Evolutionary conservation across 2,797 vertebrate genomes (phyloP).

Genomic region (Odontamblyopus lacepedii): DNA sequence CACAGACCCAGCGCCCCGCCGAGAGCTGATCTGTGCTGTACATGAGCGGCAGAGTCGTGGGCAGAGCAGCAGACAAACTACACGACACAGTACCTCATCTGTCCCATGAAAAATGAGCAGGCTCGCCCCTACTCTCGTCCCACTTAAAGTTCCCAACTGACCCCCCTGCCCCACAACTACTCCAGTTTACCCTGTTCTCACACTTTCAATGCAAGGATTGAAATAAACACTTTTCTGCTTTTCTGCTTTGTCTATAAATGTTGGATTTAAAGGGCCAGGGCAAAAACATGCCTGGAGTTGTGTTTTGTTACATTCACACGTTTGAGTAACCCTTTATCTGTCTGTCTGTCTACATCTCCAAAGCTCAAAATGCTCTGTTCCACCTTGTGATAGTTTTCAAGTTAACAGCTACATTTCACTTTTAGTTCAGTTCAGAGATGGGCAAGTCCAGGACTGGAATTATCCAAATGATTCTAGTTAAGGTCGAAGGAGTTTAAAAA

Average conservation of each 20-base stretch:
- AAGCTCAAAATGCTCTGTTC: too few species aligned
- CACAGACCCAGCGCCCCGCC: constrained; percentile 47
- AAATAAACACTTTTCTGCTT: constrained; percentile 18
- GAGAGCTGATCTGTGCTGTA: constrained; percentile 57
- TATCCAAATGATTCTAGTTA: too few species aligned
- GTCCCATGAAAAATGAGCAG: constrained; percentile 72
- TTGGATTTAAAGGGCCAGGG: neutral
- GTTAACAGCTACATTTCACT: too few species aligned
- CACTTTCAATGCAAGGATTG: constrained; percentile 26
- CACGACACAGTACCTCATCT: constrained; percentile 69
- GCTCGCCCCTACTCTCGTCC: constrained; percentile 36
- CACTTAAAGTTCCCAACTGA: constrained; percentile 50
- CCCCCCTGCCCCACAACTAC: constrained; percentile 33
- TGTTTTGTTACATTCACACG: too few species aligned
- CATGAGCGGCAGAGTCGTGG: constrained; percentile 56
- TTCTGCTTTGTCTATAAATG: constrained; percentile 18
- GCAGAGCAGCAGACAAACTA: constrained; percentile 50
- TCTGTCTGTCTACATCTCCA: too few species aligned
- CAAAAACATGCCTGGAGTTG: too few species aligned
- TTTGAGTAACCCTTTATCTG: too few species aligned
- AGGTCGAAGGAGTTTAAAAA: too few species aligned
- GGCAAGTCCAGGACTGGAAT: too few species aligned
- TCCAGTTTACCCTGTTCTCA: constrained; percentile 50
- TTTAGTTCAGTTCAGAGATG: too few species aligned
- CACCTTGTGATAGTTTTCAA: too few species aligned